phyloP scores from a whole-genome alignment of 2,113 vertebrate genomes.

The Zeus faber region DNA sequence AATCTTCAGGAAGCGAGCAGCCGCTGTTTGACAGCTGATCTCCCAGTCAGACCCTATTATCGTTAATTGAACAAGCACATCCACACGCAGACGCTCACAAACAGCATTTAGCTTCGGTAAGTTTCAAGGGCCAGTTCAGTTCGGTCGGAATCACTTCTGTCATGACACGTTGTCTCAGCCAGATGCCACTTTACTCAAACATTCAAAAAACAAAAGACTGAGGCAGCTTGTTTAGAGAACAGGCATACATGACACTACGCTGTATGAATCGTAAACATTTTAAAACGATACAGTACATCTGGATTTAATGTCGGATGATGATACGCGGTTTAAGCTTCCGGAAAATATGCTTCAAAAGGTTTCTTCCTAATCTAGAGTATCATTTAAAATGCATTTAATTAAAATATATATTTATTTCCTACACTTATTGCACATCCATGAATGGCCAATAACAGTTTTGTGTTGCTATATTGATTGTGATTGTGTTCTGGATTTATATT shows the following conservation, averaged over 20 bases:
- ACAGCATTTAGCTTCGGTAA: too few species aligned
- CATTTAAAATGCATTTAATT: background rate
- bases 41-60: conserved; percentile 1
- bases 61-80: too few species aligned
- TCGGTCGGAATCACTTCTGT: background rate
- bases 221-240: too few species aligned
- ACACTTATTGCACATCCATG: background rate
- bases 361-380: conserved; percentile 4
- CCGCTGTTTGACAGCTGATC: conserved; percentile 2
- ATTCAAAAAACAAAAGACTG: conserved; percentile 8
- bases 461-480: background rate
- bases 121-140: too few species aligned
- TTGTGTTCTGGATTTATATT: background rate
- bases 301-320: too few species aligned
- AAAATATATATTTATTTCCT: conserved; percentile 8
- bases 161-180: background rate
- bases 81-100: too few species aligned
- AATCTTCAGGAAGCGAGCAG: background rate
- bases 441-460: background rate
- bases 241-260: conserved; percentile 6
- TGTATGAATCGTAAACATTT: background rate
- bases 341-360: too few species aligned
- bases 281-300: background rate
- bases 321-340: too few species aligned
- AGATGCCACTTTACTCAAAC: conserved; percentile 11